phyloP scores from a whole-genome alignment of 2,888 invertebrate species.

The Tachina grossa region DNA sequence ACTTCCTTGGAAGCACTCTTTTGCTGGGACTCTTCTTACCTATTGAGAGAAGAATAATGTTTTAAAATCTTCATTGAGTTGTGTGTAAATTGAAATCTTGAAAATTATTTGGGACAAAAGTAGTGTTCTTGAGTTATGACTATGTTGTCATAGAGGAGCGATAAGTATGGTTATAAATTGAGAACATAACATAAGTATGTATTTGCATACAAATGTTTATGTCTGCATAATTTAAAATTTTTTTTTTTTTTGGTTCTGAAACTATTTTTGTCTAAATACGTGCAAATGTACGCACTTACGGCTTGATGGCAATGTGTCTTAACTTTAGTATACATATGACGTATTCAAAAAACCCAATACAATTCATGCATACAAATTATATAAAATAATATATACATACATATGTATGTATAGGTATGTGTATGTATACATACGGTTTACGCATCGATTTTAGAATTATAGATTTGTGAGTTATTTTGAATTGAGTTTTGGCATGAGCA shows the following conservation, averaged over 20 bases:
- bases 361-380: too few relatives aligned
- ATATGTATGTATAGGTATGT: too few relatives aligned
- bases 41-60: too few relatives aligned
- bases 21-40: too few relatives aligned
- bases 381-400: too few relatives aligned
- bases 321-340: not conserved
- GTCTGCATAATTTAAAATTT: not conserved
- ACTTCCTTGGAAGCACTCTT: too few relatives aligned
- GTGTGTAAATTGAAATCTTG: too few relatives aligned
- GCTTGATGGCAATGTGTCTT: not conserved
- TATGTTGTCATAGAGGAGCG: too few relatives aligned
- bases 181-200: not conserved
- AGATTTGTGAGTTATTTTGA: not conserved
- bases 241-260: not conserved
- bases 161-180: too few relatives aligned
- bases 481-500: not conserved
- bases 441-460: not conserved
- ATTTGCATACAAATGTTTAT: not conserved
- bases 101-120: too few relatives aligned
- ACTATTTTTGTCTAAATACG: not conserved
- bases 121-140: too few relatives aligned
- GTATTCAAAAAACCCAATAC: not conserved
- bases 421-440: not conserved
- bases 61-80: too few relatives aligned
- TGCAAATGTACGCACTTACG: not conserved